Evolutionary conservation across 2,113 vertebrate genomes (phyloP), one percentile per base, ranked within the genome.

Genomic region (Sula dactylatra): DNA sequence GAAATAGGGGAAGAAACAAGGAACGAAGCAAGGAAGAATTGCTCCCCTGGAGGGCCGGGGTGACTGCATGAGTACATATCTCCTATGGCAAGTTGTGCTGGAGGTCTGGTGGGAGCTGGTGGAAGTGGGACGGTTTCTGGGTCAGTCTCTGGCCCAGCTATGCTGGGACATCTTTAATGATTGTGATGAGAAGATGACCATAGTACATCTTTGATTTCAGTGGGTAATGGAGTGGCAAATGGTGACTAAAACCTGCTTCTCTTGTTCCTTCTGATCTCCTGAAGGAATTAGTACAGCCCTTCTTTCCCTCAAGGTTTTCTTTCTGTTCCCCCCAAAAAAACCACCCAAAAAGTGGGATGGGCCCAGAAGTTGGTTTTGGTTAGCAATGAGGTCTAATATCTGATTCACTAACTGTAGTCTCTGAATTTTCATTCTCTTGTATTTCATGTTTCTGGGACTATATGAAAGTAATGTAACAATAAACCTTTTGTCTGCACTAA

Each of bases 41-140:
- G 10, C 42, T 52, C 3, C 19, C 25, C 21, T 66, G 18, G 34
- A 66, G 44, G 25, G 24, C 17, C 56, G 55, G 14, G 14, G 26
- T 50, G 54, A 14, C n/a, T n/a, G 16, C 21, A 15, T 0, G 5
- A 32, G 4, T 34, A 6, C 3, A 1, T 21, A 7, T 12, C 18
- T 67, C 31, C 72, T 36, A 1, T 4, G 21, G 40, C 47, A 54
- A n/a, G 20, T 3, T 56, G 11, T 71, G 24, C 38, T 62, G 42
- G 42, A 71, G 42, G 21, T 71, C 50, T 74, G 61, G 45, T 4
- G n/a, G 32, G 29, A 65, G 32, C 14, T 50, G 19, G 14, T 32
- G 36, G 34, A 59, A 27, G 8, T 76, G 34, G 27, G 21, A 24
- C 44, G 42, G 11, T 14, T 69, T 81, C 54, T 66, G 52, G 11